Evolutionary conservation across 1,140 invertebrate species (phyloP).

Genomic region (Drosophila sp.): DNA sequence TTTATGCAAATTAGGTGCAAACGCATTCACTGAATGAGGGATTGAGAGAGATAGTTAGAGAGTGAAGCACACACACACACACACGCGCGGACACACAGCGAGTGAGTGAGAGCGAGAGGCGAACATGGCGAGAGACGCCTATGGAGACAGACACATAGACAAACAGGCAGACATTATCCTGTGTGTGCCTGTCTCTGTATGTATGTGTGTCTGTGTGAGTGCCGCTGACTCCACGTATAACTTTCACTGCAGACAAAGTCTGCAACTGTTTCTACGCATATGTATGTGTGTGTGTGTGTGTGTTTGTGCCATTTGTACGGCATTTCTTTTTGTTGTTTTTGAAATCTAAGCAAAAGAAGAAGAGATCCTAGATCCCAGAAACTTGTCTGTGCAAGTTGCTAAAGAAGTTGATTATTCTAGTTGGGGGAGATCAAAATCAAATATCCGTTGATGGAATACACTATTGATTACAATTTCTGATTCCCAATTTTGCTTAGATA

Average conservation of each 20-base stretch:
- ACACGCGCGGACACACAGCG: constrained; percentile 17
- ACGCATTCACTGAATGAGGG: constrained; percentile 61
- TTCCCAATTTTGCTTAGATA: neutral
- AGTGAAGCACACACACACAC: constrained; percentile 13
- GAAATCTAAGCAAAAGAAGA: neutral
- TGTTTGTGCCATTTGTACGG: constrained; percentile 49
- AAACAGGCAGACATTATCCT: constrained; percentile 75
- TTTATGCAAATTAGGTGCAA: constrained; percentile 80
- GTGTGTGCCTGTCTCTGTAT: constrained; percentile 20
- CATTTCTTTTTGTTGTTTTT: neutral
- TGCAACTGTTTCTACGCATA: constrained; percentile 43
- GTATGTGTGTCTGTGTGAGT: neutral
- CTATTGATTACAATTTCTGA: neutral
- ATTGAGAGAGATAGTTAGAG: neutral
- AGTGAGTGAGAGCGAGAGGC: constrained; percentile 26
- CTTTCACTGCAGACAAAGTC: constrained; percentile 68
- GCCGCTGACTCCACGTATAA: constrained; percentile 41
- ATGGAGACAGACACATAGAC: constrained; percentile 45
- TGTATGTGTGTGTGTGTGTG: constrained; percentile 24
- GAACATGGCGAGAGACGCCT: constrained; percentile 52
- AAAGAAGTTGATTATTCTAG: neutral
- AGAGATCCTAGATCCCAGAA: neutral
- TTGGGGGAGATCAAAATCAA: neutral
- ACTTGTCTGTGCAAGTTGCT: neutral
- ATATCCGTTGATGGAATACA: neutral